A percentile compares a stretch with the other conserved stretches of the same genome.
Evolutionary conservation across 64 coral and sea anemone species (phyloP).

Genomic region (Anthopleura sola): DNA sequence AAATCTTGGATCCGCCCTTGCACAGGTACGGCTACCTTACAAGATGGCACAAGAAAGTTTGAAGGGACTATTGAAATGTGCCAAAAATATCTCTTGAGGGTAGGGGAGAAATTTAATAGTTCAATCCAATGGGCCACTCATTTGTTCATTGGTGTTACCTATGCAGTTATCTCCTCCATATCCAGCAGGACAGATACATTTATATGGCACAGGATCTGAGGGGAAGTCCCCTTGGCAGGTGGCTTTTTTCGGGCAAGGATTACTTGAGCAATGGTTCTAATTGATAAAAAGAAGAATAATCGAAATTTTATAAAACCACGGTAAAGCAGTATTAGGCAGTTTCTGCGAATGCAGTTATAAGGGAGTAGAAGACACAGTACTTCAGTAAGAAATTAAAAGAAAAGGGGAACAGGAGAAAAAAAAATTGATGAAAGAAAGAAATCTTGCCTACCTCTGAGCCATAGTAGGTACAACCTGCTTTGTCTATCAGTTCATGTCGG

Average conservation of each 20-base stretch:
- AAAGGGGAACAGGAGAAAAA: background rate
- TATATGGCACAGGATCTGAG: background rate
- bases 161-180: constrained; percentile 3
- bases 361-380: too few relatives aligned
- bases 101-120: too few relatives aligned
- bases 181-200: background rate
- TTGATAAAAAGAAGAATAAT: background rate
- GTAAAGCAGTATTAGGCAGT: too few relatives aligned
- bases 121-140: too few relatives aligned
- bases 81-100: too few relatives aligned
- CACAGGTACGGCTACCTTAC: too few relatives aligned
- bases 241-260: background rate
- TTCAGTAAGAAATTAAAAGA: background rate
- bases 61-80: too few relatives aligned
- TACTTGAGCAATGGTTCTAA: background rate
- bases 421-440: too few relatives aligned
- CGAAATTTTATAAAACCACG: background rate
- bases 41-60: too few relatives aligned
- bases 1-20: too few relatives aligned
- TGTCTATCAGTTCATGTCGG: background rate
- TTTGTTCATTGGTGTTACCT: too few relatives aligned
- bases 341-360: too few relatives aligned
- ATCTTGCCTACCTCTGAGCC: background rate
- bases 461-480: background rate
- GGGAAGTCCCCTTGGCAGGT: background rate